phyloP scores from a whole-genome alignment of 2,797 vertebrate species.

The Kryptolebias ocellatus region DNA sequence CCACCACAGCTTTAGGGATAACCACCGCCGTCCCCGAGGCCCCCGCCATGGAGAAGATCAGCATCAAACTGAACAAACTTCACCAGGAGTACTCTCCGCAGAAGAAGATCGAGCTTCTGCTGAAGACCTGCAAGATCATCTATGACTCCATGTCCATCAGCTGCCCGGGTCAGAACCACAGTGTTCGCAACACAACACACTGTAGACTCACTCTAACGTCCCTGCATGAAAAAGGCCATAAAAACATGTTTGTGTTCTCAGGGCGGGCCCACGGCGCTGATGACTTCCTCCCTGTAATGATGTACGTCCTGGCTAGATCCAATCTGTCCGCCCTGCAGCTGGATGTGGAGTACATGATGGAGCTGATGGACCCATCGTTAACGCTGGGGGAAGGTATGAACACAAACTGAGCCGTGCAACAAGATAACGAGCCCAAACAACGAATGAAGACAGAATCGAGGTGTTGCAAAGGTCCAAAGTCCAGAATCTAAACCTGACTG shows the following conservation, averaged over 20 bases:
- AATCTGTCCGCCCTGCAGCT: slow-evolving; percentile 88
- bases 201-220: not conserved
- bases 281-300: slow-evolving; percentile 96
- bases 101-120: slow-evolving; percentile 92
- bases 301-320: slow-evolving; percentile 94
- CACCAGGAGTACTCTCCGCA: slow-evolving; percentile 95
- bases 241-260: slow-evolving; percentile 54
- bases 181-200: no score
- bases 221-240: not conserved
- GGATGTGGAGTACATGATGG: slow-evolving; percentile 98
- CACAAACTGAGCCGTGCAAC: not conserved
- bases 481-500: no score
- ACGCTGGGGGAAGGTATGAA: slow-evolving; percentile 92
- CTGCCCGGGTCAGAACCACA: slow-evolving; percentile 79
- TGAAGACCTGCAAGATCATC: slow-evolving; percentile 97
- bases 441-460: no score
- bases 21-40: slow-evolving; percentile 92
- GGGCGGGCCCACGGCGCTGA: slow-evolving; percentile 92
- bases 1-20: slow-evolving; percentile 92
- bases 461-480: no score
- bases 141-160: slow-evolving; percentile 96
- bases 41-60: slow-evolving; percentile 92
- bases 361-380: slow-evolving; percentile 95
- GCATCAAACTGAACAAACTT: slow-evolving; percentile 86
- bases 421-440: no score